Evolutionary conservation across 1,140 invertebrate species (phyloP).

Genomic region (Apis florea): DNA sequence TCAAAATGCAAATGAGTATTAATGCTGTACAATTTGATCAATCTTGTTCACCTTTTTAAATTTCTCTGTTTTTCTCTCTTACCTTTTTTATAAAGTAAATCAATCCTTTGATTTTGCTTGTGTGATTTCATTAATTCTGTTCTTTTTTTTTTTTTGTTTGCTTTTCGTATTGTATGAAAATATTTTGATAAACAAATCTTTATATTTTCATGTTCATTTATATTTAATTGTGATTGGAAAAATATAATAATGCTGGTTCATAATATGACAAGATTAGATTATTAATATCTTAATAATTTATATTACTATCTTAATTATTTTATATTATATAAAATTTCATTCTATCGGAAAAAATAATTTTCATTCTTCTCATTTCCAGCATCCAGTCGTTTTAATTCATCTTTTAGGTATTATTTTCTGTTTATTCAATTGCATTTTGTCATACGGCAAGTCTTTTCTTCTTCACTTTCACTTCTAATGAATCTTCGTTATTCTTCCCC

Average conservation of each 20-base stretch:
- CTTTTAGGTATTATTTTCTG: background rate
- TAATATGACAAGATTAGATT: too few relatives aligned
- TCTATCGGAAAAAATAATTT: too few relatives aligned
- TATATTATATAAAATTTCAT: too few relatives aligned
- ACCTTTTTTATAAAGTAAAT: background rate
- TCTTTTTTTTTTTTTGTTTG: background rate
- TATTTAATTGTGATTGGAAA: background rate
- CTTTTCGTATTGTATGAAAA: background rate
- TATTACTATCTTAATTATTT: too few relatives aligned
- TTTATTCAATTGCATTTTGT: background rate
- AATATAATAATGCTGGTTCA: too few relatives aligned
- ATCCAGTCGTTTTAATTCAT: too few relatives aligned
- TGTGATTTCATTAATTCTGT: background rate
- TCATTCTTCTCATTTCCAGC: too few relatives aligned
- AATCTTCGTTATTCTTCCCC: background rate
- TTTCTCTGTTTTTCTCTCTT: slow-evolving; percentile 15
- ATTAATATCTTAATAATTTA: too few relatives aligned
- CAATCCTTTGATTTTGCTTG: slow-evolving; percentile 20
- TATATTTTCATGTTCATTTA: background rate
- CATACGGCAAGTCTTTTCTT: background rate
- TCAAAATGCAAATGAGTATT: slow-evolving; percentile 65
- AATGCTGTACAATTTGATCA: slow-evolving; percentile 46
- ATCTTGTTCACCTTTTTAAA: slow-evolving; percentile 4
- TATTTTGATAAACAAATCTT: background rate
- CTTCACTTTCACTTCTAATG: background rate